Conservation (phyloP, 2,888 invertebrate species). For the Rhaphigaster nebulosa region DNA sequence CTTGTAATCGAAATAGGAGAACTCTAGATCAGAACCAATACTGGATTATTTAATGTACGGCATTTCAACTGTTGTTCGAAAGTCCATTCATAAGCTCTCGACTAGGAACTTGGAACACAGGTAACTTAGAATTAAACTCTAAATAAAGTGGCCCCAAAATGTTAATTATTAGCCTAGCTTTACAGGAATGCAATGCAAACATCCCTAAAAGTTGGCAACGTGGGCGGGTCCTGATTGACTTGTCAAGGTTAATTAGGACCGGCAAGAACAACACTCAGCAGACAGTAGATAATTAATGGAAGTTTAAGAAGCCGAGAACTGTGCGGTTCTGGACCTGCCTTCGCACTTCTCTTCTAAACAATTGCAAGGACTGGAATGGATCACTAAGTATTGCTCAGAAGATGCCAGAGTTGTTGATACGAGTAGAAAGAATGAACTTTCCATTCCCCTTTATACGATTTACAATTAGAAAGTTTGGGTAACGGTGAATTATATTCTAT, state of each 20-base stretch:
- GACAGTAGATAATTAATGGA: constrained; percentile 26
- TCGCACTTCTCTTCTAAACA: not conserved
- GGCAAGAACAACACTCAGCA: constrained; percentile 20
- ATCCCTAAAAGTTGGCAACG: not conserved
- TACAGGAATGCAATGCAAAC: not conserved
- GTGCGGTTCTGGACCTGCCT: not conserved
- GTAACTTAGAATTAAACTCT: not conserved
- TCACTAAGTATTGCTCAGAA: not conserved
- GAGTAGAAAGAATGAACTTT: not conserved
- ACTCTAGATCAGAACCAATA: not conserved
- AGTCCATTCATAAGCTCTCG: not conserved
- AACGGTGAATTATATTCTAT: too few relatives aligned
- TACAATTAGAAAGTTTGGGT: too few relatives aligned
- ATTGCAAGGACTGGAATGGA: not conserved
- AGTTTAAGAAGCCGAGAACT: constrained; percentile 5
- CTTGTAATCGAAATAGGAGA: not conserved
- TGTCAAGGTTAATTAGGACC: not conserved
- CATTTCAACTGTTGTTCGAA: not conserved
- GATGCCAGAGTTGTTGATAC: not conserved
- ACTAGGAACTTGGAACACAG: not conserved
- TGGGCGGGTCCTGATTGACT: constrained; percentile 9
- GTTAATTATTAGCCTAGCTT: not conserved
- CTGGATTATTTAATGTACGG: not conserved
- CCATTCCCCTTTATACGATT: too few relatives aligned
- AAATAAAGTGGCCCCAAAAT: not conserved